These are phyloP conservation scores for Eurytoma adleriae DNA, from an alignment of 2,888 invertebrate genomes.

Conservation along the genomic window DNA sequence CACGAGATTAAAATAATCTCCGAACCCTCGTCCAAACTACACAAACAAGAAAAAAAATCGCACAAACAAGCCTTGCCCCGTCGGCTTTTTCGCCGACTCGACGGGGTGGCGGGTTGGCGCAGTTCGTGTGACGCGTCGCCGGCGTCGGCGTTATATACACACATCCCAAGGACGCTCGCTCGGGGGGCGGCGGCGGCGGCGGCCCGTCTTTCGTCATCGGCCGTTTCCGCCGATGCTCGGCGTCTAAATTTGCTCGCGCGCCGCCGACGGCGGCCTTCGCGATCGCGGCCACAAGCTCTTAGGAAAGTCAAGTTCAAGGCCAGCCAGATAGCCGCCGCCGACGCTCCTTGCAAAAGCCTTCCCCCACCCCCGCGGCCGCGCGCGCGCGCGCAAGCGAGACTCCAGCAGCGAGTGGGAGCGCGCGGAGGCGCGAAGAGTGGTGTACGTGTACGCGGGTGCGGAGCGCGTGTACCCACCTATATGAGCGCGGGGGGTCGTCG, in stretches of 20 bases:
- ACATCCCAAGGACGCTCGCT: conserved; percentile 1
- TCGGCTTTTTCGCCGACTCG: background rate
- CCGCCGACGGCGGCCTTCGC: conserved; percentile 60
- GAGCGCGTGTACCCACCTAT: background rate
- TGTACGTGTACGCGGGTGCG: background rate
- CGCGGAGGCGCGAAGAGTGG: background rate
- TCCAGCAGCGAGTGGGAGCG: conserved; percentile 12
- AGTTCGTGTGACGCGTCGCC: background rate
- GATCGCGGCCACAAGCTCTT: conserved; percentile 59
- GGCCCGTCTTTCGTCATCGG: conserved; percentile 63
- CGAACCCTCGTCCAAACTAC: background rate
- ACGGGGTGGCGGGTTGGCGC: background rate
- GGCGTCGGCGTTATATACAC: background rate
- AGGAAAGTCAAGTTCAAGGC: conserved; percentile 75
- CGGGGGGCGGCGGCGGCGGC: background rate
- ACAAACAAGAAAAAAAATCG: background rate
- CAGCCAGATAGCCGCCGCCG: conserved; percentile 62
- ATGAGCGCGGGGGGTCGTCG: background rate
- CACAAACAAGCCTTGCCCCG: background rate
- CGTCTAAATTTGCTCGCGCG: conserved; percentile 64
- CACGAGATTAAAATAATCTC: background rate
- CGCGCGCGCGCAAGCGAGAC: background rate
- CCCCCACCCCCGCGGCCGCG: conserved; percentile 19
- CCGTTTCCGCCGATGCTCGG: conserved; percentile 69
- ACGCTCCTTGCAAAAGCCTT: conserved; percentile 25